Conservation (phyloP, 2,888 invertebrate species). For the Saturnia pavonia region DNA sequence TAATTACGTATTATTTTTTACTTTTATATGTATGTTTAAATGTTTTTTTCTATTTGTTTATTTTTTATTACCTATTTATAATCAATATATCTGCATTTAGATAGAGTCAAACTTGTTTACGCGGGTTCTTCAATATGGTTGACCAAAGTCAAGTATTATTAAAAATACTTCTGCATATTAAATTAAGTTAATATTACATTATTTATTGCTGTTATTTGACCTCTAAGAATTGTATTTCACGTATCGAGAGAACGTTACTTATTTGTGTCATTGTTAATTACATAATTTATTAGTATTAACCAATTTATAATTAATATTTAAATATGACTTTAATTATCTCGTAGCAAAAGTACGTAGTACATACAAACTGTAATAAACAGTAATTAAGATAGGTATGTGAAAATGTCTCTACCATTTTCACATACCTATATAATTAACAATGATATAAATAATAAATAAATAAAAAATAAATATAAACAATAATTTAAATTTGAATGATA, state of each 20-base stretch:
- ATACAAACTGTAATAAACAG: no score
- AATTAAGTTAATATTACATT: neutral
- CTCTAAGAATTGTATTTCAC: neutral
- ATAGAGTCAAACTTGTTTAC: neutral
- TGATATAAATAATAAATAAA: no score
- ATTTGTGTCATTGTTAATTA: neutral
- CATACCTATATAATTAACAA: no score
- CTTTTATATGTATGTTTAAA: no score
- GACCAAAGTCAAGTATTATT: neutral
- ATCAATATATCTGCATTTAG: neutral
- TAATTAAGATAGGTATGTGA: no score
- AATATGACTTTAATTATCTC: neutral
- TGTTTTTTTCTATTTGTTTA: no score
- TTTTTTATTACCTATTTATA: no score
- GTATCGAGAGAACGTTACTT: neutral
- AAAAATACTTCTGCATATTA: neutral
- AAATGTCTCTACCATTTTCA: no score
- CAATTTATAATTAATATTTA: neutral
- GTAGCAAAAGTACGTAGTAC: no score
- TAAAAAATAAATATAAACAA: no score
- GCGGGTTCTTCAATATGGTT: neutral
- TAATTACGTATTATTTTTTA: no score
- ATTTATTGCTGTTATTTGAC: conserved; percentile 8
- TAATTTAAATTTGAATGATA: no score
- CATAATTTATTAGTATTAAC: neutral